phyloP scores from a whole-genome alignment of 2,113 vertebrate genomes.

The Bostrychus sinensis region DNA sequence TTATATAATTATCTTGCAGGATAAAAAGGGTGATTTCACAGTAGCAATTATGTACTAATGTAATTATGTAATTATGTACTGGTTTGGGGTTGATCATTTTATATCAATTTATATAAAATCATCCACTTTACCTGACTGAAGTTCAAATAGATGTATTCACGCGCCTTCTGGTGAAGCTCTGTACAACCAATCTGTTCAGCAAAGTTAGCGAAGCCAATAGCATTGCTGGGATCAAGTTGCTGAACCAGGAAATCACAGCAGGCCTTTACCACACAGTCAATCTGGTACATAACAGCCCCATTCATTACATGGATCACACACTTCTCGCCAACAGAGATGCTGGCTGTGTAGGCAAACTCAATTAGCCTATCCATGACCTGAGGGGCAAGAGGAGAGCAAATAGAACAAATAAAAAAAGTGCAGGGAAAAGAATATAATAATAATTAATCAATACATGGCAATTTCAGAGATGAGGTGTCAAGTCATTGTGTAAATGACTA shows the following conservation, averaged over 20 bases:
- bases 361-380: conserved; percentile 92
- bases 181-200: conserved; percentile 91
- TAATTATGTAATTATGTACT: no score
- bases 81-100: no score
- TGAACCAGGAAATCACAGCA: conserved; percentile 91
- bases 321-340: conserved; percentile 93
- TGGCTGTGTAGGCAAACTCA: conserved; percentile 94
- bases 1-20: no score
- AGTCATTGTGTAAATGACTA: no score
- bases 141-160: conserved; percentile 95
- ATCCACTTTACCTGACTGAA: conserved; percentile 86
- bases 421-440: no score
- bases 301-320: conserved; percentile 96
- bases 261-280: conserved; percentile 93
- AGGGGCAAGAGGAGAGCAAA: neutral
- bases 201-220: conserved; percentile 95
- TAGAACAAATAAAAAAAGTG: neutral
- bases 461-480: no score
- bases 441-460: no score
- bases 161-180: conserved; percentile 89
- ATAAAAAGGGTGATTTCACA: no score
- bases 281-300: conserved; percentile 96
- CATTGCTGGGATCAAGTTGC: conserved; percentile 95
- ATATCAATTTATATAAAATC: no score
- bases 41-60: no score